Evolutionary conservation across 2,888 invertebrate species (phyloP).

Genomic region (Microplitis deprimator): DNA sequence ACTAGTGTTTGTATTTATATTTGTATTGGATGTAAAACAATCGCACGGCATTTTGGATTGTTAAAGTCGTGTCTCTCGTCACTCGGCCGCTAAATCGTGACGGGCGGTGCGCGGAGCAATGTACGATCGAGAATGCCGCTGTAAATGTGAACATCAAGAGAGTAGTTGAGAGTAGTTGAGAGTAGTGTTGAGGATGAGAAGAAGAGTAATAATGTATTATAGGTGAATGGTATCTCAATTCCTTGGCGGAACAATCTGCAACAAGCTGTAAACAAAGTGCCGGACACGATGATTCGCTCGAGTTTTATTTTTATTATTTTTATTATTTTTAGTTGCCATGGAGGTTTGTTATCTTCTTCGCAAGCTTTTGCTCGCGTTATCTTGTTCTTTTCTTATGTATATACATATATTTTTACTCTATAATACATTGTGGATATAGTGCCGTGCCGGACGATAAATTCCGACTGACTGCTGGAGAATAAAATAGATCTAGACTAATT

Average conservation of each 20-base stretch:
- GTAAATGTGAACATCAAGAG: background rate
- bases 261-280: constrained; percentile 43
- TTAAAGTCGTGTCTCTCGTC: constrained; percentile 41
- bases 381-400: background rate
- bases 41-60: constrained; percentile 46
- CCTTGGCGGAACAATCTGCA: constrained; percentile 37
- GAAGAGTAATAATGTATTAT: constrained; percentile 31
- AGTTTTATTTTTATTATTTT: background rate
- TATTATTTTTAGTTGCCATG: background rate
- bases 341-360: background rate
- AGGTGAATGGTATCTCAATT: constrained; percentile 38
- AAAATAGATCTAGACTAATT: constrained; percentile 71
- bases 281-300: constrained; percentile 14
- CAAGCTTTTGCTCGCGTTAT: background rate
- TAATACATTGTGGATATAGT: constrained; percentile 58
- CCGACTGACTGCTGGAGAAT: constrained; percentile 57
- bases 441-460: constrained; percentile 68
- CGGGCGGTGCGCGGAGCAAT: constrained; percentile 32
- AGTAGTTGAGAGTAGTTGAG: constrained; percentile 10
- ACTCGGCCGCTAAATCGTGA: constrained; percentile 43
- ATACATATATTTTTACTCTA: too few relatives aligned
- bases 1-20: background rate
- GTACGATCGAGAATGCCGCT: constrained; percentile 30
- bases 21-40: constrained; percentile 17
- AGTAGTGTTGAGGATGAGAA: constrained; percentile 26